Evolutionary conservation across 2,797 vertebrate genomes (phyloP), one percentile per base, ranked within the genome.

Genomic region (Borostomias antarcticus): DNA sequence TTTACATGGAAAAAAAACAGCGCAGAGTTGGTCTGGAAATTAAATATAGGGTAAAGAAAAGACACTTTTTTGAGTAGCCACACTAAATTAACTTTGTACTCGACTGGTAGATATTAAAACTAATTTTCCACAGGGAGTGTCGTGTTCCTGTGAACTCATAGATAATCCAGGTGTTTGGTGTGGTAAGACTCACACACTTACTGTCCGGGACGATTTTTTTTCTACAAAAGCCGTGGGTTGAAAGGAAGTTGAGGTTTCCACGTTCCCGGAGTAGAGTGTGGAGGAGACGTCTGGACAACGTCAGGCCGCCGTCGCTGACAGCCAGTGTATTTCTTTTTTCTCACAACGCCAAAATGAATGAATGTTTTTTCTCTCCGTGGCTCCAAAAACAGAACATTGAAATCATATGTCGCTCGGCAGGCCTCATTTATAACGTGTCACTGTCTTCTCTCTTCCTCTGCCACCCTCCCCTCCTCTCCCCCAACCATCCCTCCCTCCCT

Each of bases 231-330:
- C 53, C 28, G 21, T 5, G 9, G 21, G 7, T 59, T 28, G 25
- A 30, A 23, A 53, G 50, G 62, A 56, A 45, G 63, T 43, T 45
- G 35, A 65, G 52, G 52, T 64, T 64, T 53, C 50, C 48, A 26
- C 6, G 62, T 43, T 53, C 32, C 7, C 37, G 26, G 4, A 25
- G 37, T 9, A 43, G 52, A 56, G 37, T 30, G 30, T 26, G 8
- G 45, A 35, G 40, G 70, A 64, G 58, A 57, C 62, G 73, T 77
- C 71, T 76, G 75, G 63, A 78, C 73, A 77, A 70, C 72, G 66
- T 76, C 72, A 78, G 58, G 62, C 59, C 28, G 68, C 60, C 23
- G 58, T 43, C n/a, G 43, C 53, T 48, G 60, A 69, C 71, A 73
- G 48, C 62, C 5, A 19, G 32, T 61, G 59, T 7, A 58, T 58